Evolutionary conservation across 2,888 invertebrate species (phyloP), one percentile per base, ranked within the genome.

Genomic region (Coelinius sp.): DNA sequence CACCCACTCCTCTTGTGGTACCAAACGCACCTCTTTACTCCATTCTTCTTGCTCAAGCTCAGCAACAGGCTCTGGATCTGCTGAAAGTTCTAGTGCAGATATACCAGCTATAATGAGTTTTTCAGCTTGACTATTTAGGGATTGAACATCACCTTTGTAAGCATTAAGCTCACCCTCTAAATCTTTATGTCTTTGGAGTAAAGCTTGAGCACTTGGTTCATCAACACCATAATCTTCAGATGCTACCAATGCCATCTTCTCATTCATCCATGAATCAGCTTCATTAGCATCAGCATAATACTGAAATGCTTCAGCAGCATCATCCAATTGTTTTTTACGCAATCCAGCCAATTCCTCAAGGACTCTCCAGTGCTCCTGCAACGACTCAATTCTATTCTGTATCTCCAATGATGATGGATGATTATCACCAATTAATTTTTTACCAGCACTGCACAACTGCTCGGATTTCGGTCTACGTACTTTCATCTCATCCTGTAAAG

Each of bases 261-360:
- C 99, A 79, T 96, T 95, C 89, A 98, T 92, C 97, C 98, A 99
- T 0, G 97, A 97, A 82, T 99, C 98, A 0, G 97, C 95, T 85
- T 99, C 99, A 88, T 99, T 98, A 0, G 98, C 97, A 88, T 99
- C 99, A 0, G 97, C 95, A 87, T 97, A 97, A 89, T 97, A 98
- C 90, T 97, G 97, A 83, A 96, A 97, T 0, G 98, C 97, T 84
- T 98, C 97, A 2, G 93, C 93, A 0, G 96, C 96, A 85, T 97
- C 96, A 81, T 94, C 94, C 22, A 97, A 88, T 82, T 95, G 94
- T 73, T 93, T 92, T 67, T 92, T 91, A 52, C 95, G 89, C 71
- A 92, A 86, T 0, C 93, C 94, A 0, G 95, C 94, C 17, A 97
- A 89, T 75, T 95, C 94, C 31, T 95, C 92, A n/a, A 99, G 89